phyloP scores from a whole-genome alignment of 2,888 invertebrate genomes.

The Apodemia mormo region DNA sequence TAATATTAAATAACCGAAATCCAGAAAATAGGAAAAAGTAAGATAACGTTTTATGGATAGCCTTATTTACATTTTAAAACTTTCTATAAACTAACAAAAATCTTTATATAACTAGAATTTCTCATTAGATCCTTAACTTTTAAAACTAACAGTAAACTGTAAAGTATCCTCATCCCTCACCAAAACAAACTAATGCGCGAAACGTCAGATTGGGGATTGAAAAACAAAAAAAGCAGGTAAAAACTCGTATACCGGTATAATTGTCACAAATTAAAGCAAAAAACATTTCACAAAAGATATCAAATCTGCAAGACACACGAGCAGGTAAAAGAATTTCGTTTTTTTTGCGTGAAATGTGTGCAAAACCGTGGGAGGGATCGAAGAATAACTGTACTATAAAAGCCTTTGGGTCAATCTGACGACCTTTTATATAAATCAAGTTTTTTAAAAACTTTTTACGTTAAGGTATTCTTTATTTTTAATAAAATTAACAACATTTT shows the following conservation, averaged over 20 bases:
- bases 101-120: not conserved
- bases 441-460: conserved; percentile 20
- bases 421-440: conserved; percentile 27
- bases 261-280: conserved; percentile 82
- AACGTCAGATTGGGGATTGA: conserved; percentile 65
- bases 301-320: conserved; percentile 82
- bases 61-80: not conserved
- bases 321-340: conserved; percentile 70
- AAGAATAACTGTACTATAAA: conserved; percentile 64
- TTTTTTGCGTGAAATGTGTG: conserved; percentile 70
- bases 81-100: not conserved
- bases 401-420: conserved; percentile 26
- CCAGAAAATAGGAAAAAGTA: not conserved
- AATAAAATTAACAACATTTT: too few relatives aligned
- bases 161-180: conserved; percentile 47
- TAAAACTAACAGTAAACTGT: conserved; percentile 59
- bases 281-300: conserved; percentile 75
- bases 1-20: too few relatives aligned
- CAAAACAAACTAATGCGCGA: conserved; percentile 73
- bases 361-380: conserved; percentile 77
- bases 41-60: not conserved
- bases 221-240: conserved; percentile 74
- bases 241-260: conserved; percentile 82
- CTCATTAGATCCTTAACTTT: conserved; percentile 16
- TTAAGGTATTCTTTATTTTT: too few relatives aligned